Evolutionary conservation across 2,113 vertebrate genomes (phyloP).

Genomic region (Synchiropus splendidus): DNA sequence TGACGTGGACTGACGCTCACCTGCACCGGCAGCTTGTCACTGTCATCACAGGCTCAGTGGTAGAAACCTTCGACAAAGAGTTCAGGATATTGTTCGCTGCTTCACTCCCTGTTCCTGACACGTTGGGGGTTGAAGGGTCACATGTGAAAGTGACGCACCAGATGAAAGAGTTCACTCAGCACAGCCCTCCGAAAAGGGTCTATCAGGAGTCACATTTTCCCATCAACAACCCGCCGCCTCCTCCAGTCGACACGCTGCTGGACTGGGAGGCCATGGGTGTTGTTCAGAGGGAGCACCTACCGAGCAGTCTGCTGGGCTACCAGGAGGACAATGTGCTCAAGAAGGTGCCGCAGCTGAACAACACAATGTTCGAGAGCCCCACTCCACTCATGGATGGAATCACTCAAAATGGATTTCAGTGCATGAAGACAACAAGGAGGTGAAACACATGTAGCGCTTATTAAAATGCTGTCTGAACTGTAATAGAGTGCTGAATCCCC

Average conservation of each 20-base stretch:
- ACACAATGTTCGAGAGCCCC: slow-evolving; percentile 10
- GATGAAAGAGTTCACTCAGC: slow-evolving; percentile 11
- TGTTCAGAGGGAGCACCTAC: slow-evolving; percentile 15
- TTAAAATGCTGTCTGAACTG: too few relatives aligned
- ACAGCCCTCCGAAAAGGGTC: slow-evolving; percentile 6
- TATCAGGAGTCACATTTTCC: slow-evolving; percentile 9
- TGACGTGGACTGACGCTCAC: slow-evolving; percentile 67
- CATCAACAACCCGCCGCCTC: slow-evolving; percentile 38
- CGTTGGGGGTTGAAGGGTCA: slow-evolving; percentile 2
- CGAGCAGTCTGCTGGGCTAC: slow-evolving; percentile 1
- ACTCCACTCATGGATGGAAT: slow-evolving; percentile 5
- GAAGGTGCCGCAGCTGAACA: slow-evolving; percentile 10
- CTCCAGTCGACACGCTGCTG: slow-evolving; percentile 27
- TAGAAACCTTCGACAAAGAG: slow-evolving; percentile 64
- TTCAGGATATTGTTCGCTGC: slow-evolving; percentile 68
- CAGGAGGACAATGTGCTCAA: slow-evolving; percentile 4
- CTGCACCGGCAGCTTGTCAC: slow-evolving; percentile 71
- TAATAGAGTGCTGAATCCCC: too few relatives aligned
- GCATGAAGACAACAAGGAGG: slow-evolving; percentile 19
- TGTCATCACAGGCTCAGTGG: slow-evolving; percentile 45
- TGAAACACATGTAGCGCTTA: too few relatives aligned
- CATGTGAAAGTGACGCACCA: not conserved
- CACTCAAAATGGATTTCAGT: slow-evolving; percentile 3
- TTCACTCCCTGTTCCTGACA: slow-evolving; percentile 47
- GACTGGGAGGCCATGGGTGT: slow-evolving; percentile 69